Evolutionary conservation across 2,113 vertebrate genomes (phyloP).

Genomic region (Dryoscopus gambensis): DNA sequence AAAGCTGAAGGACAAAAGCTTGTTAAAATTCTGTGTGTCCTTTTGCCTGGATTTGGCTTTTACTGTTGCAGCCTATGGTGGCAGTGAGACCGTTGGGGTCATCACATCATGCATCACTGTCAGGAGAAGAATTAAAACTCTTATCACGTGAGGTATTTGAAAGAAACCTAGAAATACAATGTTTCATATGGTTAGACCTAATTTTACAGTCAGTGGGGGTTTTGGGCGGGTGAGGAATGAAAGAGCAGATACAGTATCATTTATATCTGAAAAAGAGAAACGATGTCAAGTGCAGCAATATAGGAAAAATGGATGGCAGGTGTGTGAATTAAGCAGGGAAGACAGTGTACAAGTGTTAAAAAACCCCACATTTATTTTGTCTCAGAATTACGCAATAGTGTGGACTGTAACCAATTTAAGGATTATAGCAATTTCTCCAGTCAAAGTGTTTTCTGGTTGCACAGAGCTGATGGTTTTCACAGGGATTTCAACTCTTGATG

Average conservation of each 20-base stretch:
- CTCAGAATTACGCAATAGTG: neutral
- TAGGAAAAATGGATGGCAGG: neutral
- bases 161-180: neutral
- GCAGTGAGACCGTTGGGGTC: neutral
- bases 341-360: neutral
- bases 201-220: neutral
- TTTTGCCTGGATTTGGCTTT: neutral
- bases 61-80: neutral
- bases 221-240: neutral
- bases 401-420: neutral
- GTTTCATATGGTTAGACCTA: neutral
- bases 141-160: neutral
- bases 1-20: neutral
- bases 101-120: neutral
- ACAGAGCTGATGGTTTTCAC: neutral
- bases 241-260: neutral
- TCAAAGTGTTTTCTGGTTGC: neutral
- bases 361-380: accelerated
- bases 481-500: neutral
- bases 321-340: neutral
- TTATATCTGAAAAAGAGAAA: neutral
- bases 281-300: neutral
- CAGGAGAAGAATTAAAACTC: neutral
- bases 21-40: neutral
- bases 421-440: neutral